Evolutionary conservation across 2,113 vertebrate genomes (phyloP), one percentile per base, ranked within the genome.

Genomic region (Theristicus caerulescens): DNA sequence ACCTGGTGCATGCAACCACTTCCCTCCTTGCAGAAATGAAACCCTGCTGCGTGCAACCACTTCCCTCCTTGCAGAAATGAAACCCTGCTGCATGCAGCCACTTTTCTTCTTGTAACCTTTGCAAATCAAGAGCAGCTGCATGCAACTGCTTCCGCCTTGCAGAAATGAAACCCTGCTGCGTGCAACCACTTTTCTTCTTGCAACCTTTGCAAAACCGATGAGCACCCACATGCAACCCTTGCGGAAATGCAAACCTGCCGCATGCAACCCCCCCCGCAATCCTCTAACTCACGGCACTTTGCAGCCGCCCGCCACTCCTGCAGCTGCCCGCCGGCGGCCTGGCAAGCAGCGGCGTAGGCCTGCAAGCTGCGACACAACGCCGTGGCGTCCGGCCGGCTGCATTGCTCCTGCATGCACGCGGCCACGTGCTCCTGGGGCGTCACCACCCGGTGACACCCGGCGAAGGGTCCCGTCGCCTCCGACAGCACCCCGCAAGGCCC

Each of bases 341-440:
- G 98, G 91, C 98, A 99, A 11, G 98, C 97, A 3, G 98, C 92
- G 40, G 97, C 98, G 0, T 99, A 99, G 46, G 96, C 98, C 5
- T 98, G 98, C 34, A 99, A 59, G 61, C 94, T 95, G 74, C 87
- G 34, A 31, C 98, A 99, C 47, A 98, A 82, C 4, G 73, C 66
- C 20, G 3, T 36, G 11, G 13, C 88, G 25, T 32, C 95, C 71
- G 0, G 51, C 32, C 0, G 70, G 34, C 59, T 6, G 32, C 97
- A 97, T 3, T 85, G 86, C 40, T 98, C 97, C 17, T 44, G 94
- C 57, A 69, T 5, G 13, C 97, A 98, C 1, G 59, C 34, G 1
- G 66, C 2, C 24, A 95, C 29, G 52, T 82, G 51, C 57, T 49
- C 84, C 16, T 21, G 94, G 93, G 26, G 86, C 4, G 4, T 6